Evolutionary conservation across 2,113 vertebrate genomes (phyloP).

Genomic region (Mustelus asterias): DNA sequence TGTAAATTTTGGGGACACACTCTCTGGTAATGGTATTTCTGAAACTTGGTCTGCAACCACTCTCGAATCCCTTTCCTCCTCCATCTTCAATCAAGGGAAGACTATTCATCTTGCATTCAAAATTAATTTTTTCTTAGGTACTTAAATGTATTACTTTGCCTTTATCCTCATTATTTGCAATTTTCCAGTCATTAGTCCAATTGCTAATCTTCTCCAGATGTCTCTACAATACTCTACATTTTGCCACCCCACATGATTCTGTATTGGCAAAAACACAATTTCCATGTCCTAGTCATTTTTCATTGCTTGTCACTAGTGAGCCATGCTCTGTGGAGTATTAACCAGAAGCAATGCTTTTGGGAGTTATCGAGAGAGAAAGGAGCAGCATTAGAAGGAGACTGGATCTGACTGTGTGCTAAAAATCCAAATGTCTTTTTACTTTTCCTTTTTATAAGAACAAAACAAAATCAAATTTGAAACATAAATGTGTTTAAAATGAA

Average conservation of each 20-base stretch:
- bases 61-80: not conserved
- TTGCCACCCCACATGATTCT: not conserved
- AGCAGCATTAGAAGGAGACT: not conserved
- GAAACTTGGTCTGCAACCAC: not conserved
- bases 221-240: not conserved
- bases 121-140: constrained; percentile 5
- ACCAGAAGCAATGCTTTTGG: not conserved
- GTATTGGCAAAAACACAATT: not conserved
- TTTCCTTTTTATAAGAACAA: not conserved
- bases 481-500: not conserved
- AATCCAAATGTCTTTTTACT: not conserved
- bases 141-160: not conserved
- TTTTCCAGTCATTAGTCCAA: not conserved
- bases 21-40: not conserved
- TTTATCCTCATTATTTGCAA: constrained; percentile 13
- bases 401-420: not conserved
- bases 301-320: not conserved
- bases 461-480: not conserved
- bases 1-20: not conserved
- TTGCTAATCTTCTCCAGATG: constrained; percentile 19
- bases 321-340: not conserved
- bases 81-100: constrained; percentile 3
- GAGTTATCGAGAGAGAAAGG: not conserved
- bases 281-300: constrained; percentile 12
- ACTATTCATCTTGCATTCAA: not conserved